Base-by-base conservation (phyloP, 2,113 vertebrate species). In the Galemys pyrenaicus region DNA sequence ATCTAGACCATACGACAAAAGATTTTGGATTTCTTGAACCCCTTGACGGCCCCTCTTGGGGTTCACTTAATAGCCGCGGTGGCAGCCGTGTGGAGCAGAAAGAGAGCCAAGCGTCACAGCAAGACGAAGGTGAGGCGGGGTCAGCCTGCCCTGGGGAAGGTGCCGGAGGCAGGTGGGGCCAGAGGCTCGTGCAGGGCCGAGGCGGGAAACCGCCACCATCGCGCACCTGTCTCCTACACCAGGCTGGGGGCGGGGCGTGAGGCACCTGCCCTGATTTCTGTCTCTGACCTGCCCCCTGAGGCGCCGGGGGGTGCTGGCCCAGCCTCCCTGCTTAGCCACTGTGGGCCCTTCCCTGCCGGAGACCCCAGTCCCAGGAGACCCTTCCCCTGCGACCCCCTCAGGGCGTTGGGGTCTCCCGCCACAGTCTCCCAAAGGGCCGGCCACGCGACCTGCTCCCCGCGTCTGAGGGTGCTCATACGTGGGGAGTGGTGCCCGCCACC, bases 71-170 rank as follows among this genome's bases (percentile, higher is more conserved):
- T 98, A 96, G 99, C 99, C 49, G 99, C 99, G 0, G 96, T 99
- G 6, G 99, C 99, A 79, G 98, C 98, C 1, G 99, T 99, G 15
- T 99, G 99, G 99, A 99, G 98, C 97, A 98, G 96, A 95, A 99
- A 99, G 94, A 99, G 97, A 90, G 98, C 96, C 88, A 99, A 98
- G 89, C 98, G 74, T 62, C 98, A 98, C 70, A 98, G 92, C 92
- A 99, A 99, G 98, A 99, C 96, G 92, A 99, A 99, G 98, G 99
- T 99, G 93, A 98, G 93, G 19, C n/a, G 2, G 65, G 12, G 46
- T 13, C 17, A 58, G 17, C 24, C 3, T 60, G 56, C 56, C 26
- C 56, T 26, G 22, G 9, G 19, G 24, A 9, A 26, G 56, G 8
- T 26, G 6, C 56, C 3, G 24, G 56, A 2, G 6, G 56, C 22